These are phyloP conservation scores for Drosophila mettleri DNA, from an alignment of 2,888 invertebrate genomes.

Conservation along the genomic window DNA sequence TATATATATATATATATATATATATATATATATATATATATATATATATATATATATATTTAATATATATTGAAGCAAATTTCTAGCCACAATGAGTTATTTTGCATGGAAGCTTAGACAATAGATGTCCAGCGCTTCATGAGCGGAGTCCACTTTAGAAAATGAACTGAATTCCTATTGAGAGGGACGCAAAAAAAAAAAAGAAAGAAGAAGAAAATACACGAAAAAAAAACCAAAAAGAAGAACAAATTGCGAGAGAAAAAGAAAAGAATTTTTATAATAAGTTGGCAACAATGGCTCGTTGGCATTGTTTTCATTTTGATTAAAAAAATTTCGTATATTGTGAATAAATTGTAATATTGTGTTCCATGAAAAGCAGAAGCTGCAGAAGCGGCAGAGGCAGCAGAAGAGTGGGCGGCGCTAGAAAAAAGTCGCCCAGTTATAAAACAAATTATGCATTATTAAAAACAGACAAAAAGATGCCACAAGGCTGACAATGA, in stretches of 20 bases:
- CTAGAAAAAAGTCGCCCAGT: slow-evolving; percentile 52
- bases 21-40: background rate
- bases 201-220: slow-evolving; percentile 20
- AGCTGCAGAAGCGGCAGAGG: too few relatives aligned
- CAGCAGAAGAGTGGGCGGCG: background rate
- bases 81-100: slow-evolving; percentile 12
- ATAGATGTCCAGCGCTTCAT: slow-evolving; percentile 45
- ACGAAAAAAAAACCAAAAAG: slow-evolving; percentile 45
- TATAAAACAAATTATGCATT: slow-evolving; percentile 79
- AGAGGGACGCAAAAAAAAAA: background rate
- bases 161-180: slow-evolving; percentile 47
- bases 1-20: background rate
- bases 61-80: too few relatives aligned
- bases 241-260: slow-evolving; percentile 28
- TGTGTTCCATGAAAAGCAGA: slow-evolving; percentile 36
- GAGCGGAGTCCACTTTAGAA: slow-evolving; percentile 54
- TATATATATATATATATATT: background rate
- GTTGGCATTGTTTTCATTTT: slow-evolving; percentile 72
- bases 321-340: slow-evolving; percentile 64
- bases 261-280: slow-evolving; percentile 68
- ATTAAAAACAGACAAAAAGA: slow-evolving; percentile 69
- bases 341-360: slow-evolving; percentile 69
- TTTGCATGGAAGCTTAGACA: slow-evolving; percentile 53
- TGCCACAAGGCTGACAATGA: slow-evolving; percentile 67
- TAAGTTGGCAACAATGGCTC: slow-evolving; percentile 65